Evolutionary conservation across 1,140 invertebrate genomes (phyloP).

Genomic region (Temnothorax longispinosus): DNA sequence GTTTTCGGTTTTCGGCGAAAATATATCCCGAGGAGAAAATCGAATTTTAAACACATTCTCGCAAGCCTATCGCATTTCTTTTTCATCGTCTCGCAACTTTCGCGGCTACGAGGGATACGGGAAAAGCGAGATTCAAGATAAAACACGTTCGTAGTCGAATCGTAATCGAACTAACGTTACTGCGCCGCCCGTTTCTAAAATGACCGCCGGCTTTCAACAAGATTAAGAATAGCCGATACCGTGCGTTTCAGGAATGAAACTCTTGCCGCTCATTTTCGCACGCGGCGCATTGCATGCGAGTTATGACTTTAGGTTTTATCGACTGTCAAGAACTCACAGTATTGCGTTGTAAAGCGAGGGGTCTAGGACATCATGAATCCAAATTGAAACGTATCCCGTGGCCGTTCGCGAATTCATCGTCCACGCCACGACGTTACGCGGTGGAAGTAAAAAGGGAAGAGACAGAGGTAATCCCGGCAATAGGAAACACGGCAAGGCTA

Average conservation of each 20-base stretch:
- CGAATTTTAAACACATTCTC: slow-evolving; percentile 4
- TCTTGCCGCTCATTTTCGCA: slow-evolving; percentile 76
- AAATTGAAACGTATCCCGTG: slow-evolving; percentile 63
- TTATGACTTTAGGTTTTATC: slow-evolving; percentile 71
- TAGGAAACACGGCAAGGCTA: neutral
- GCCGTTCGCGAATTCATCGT: slow-evolving; percentile 61
- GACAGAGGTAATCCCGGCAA: slow-evolving; percentile 23
- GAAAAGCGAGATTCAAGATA: neutral
- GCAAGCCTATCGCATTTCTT: neutral
- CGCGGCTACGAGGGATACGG: neutral
- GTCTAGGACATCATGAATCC: slow-evolving; percentile 61
- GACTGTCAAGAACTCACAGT: slow-evolving; percentile 62
- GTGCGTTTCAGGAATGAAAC: slow-evolving; percentile 67
- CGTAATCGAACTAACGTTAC: slow-evolving; percentile 75
- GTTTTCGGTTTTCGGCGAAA: neutral
- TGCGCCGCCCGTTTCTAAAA: slow-evolving; percentile 76
- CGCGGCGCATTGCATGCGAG: slow-evolving; percentile 67
- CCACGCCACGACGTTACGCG: slow-evolving; percentile 34
- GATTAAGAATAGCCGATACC: slow-evolving; percentile 79
- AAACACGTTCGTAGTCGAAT: slow-evolving; percentile 20
- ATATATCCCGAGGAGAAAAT: neutral
- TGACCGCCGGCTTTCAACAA: slow-evolving; percentile 80
- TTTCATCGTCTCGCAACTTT: slow-evolving; percentile 53
- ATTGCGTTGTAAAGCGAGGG: slow-evolving; percentile 58
- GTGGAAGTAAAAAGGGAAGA: slow-evolving; percentile 52